Evolutionary conservation across 2,113 vertebrate genomes (phyloP), one percentile per base, ranked within the genome.

Genomic region (Struthio camelus): DNA sequence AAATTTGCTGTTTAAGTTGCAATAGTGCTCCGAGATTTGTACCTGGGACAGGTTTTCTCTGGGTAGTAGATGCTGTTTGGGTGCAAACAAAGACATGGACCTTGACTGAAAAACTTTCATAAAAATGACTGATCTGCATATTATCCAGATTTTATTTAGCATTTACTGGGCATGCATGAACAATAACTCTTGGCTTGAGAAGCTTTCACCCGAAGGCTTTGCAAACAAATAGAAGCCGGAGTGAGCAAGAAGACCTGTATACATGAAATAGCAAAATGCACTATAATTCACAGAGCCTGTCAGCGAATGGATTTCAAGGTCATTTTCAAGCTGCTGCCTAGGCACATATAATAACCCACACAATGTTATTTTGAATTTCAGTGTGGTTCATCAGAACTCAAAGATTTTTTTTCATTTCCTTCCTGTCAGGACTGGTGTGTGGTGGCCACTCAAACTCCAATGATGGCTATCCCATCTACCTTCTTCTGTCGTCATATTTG

Each of bases 61-160:
- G 19, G 25, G 25, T 50, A 4, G 65, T 84, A 48, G 51, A 36
- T 61, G 64, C 34, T 83, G 11, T 50, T 70, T 2, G 34, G 40
- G 69, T 7, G 11, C 44, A 91, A 85, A 50, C 0, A 0, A 22
- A 44, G 54, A 13, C 17, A 15, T 70, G 66, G 89, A 53, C 44
- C 40, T 79, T 73, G 88, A 88, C 87, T 83, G 94, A 40, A 86
- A 71, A 82, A 91, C 44, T 38, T 53, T 90, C 56, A 81, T 91
- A 53, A 77, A 80, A 96, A 65, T 61, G 1, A 53, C 56, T 81
- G 78, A 25, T 77, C 70, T 96, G 80, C 38, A 24, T 61, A 5
- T 66, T 92, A 65, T 62, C 53, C 50, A n/a, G 78, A 69, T 56
- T 93, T 87, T 89, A 89, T 94, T 96, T 94, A 92, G 86, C 76